Percentiles rank a stretch among this genome's conserved stretches.
These are phyloP conservation scores for Macrochelys suwanniensis DNA, from an alignment of 2,797 vertebrate genomes.

Conservation along the genomic window DNA sequence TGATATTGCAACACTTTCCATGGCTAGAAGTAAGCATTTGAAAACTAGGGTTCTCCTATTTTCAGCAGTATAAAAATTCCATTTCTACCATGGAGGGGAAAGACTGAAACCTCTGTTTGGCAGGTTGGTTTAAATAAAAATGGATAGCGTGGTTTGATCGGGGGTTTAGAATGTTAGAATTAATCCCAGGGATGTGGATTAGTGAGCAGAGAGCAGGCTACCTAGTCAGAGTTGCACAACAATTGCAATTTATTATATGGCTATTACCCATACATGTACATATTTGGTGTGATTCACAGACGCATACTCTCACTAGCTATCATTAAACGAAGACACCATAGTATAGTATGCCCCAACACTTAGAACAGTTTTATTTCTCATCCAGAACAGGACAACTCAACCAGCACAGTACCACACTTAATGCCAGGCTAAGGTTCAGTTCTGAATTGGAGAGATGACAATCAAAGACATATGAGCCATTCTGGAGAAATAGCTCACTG, in stretches of 20 bases:
- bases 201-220: not conserved
- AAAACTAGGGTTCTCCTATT: not conserved
- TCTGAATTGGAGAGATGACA: not conserved
- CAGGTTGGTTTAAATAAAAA: not conserved
- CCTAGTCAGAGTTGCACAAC: not conserved
- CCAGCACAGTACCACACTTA: not conserved
- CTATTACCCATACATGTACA: not conserved
- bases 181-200: not conserved
- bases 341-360: accelerated
- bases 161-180: not conserved
- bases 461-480: not conserved
- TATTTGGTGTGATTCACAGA: not conserved
- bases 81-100: not conserved
- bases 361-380: not conserved
- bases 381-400: not conserved
- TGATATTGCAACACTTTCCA: not conserved
- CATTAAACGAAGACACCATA: not conserved
- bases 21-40: not conserved
- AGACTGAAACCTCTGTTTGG: not conserved
- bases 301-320: accelerated
- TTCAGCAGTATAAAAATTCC: not conserved
- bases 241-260: not conserved
- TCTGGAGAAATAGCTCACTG: not conserved
- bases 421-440: not conserved
- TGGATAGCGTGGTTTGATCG: not conserved